Evolutionary conservation across 2,797 vertebrate species (phyloP), one percentile per base, ranked within the genome.

Genomic region (Eulemur rubriventer): DNA sequence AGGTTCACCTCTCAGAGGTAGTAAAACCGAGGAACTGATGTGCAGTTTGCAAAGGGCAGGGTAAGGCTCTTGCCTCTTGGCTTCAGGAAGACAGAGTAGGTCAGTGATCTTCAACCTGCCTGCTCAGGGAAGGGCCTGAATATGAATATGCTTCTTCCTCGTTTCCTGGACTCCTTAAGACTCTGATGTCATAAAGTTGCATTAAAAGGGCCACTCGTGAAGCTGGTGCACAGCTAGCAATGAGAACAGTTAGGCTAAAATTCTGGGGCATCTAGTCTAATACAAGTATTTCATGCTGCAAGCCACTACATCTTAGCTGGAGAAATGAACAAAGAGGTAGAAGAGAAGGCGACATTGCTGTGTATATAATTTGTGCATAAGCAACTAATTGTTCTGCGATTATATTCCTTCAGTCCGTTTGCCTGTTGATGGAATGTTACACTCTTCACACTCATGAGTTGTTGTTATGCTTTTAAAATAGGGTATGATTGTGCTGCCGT

Each of bases 381-480:
- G 4, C 70, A 52, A 28, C 14, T 43, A 5, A 41, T 38, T 63
- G 30, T 46, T 69, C 80, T 30, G 9, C 17, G 57, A 38, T 97
- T 95, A 46, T 1, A 75, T 96, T 83, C 69, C 59, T 87, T 89
- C 85, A 26, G 4, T 59, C 61, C 93, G 63, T 94, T 85, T 82
- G 48, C 92, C 79, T 97, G 10, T 97, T 85, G 78, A 69, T 92
- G 78, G 93, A 83, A 76, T 75, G 46, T 91, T 91, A 86, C 63
- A 75, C 70, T 93, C 87, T 96, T 82, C 92, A 81, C 95, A 91
- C 93, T 61, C 1, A 4, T 35, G 52, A 94, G 78, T 96, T 94
- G 94, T 96, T 4, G 0, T 91, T 93, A 95, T 81, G 88, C 59
- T 97, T 98, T 92, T 96, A 97, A 98, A 98, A 98, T 97, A 96